phyloP scores from a whole-genome alignment of 2,797 vertebrate species.

The Thripadectes ignobilis region DNA sequence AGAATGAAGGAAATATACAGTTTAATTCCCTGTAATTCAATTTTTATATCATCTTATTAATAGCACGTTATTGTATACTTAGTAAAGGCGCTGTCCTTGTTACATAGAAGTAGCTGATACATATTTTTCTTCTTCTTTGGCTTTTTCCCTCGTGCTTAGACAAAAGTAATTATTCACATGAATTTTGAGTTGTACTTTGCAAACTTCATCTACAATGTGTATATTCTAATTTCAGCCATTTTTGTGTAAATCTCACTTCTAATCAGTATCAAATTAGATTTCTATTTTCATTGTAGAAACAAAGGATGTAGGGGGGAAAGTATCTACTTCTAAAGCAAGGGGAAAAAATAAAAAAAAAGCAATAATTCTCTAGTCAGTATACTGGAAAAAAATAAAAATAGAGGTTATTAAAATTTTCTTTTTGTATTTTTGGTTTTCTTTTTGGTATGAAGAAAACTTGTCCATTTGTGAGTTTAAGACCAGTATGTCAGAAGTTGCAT shows the following conservation, averaged over 20 bases:
- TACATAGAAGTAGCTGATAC: background rate
- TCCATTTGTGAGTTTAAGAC: background rate
- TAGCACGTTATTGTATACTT: background rate
- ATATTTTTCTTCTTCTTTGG: background rate
- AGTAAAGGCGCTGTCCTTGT: background rate
- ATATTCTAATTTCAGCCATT: background rate
- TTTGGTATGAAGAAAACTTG: background rate
- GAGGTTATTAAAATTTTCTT: background rate
- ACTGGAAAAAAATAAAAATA: background rate
- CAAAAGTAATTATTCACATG: background rate
- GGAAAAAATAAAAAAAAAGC: background rate
- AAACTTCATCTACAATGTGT: background rate
- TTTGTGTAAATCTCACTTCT: background rate
- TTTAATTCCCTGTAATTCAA: background rate
- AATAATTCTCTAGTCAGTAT: background rate
- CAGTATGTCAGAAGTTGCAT: background rate
- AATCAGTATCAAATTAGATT: background rate
- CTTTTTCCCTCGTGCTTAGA: background rate
- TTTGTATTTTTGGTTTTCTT: background rate
- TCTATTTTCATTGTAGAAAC: background rate
- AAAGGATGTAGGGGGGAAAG: background rate
- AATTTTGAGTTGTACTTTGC: background rate
- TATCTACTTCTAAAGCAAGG: background rate
- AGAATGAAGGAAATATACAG: background rate
- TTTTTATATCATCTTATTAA: background rate